Evolutionary conservation across 2,113 vertebrate species (phyloP).

Genomic region (Rhagologus leucostigma): DNA sequence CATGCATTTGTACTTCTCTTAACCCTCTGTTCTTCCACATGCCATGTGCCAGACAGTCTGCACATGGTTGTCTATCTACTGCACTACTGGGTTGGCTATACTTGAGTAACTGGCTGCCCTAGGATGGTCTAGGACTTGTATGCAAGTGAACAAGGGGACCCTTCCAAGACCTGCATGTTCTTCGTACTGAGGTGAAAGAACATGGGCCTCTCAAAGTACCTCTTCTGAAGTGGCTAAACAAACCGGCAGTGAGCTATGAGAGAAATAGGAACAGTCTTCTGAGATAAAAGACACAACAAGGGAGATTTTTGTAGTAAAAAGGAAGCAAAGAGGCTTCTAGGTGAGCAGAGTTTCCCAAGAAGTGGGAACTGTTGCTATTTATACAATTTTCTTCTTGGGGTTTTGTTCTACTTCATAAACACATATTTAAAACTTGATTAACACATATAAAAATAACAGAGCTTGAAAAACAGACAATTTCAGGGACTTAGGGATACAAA

Average conservation of each 20-base stretch:
- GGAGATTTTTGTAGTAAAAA: background rate
- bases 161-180: background rate
- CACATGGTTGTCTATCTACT: background rate
- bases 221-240: background rate
- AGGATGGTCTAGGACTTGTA: background rate
- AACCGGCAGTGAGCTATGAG: background rate
- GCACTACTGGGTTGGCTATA: too few relatives aligned
- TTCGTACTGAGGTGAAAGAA: background rate
- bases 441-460: background rate
- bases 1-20: background rate
- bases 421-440: background rate
- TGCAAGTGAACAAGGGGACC: background rate
- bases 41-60: fast-evolving
- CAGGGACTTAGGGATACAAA: background rate
- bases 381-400: background rate
- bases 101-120: background rate
- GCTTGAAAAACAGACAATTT: background rate
- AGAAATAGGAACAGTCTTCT: background rate
- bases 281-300: background rate
- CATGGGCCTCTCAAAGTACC: background rate
- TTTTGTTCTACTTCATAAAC: background rate
- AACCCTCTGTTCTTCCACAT: background rate
- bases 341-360: background rate
- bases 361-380: background rate
- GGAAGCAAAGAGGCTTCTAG: background rate